Conservation (phyloP, 1,140 invertebrate genomes). For the Varroa destructor region DNA sequence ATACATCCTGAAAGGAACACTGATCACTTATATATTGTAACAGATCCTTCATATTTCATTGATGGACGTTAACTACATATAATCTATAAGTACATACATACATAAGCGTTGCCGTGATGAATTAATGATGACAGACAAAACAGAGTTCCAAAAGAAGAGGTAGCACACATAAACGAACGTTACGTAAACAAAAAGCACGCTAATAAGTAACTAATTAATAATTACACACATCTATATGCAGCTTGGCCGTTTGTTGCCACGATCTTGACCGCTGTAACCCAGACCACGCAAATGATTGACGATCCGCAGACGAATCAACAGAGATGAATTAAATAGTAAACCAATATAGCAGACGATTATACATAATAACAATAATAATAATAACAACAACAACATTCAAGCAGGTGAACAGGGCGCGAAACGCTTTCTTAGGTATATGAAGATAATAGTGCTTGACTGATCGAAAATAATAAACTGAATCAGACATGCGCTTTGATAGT, state of each 20-base stretch:
- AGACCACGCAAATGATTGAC: background rate
- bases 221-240: background rate
- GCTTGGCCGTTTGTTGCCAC: background rate
- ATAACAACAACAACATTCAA: background rate
- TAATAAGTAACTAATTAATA: background rate
- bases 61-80: no score
- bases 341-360: background rate
- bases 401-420: background rate
- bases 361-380: background rate
- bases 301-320: background rate
- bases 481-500: no score
- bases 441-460: no score
- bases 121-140: background rate
- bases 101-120: background rate
- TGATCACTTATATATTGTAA: no score
- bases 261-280: conserved; percentile 26
- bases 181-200: background rate
- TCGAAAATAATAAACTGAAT: no score
- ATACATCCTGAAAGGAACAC: no score
- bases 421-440: background rate
- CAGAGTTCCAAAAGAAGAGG: background rate
- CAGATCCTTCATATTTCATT: no score
- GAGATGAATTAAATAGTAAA: background rate
- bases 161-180: background rate
- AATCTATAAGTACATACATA: no score